Base-by-base conservation (phyloP, 2,113 vertebrate species). In the Sterna hirundo region DNA sequence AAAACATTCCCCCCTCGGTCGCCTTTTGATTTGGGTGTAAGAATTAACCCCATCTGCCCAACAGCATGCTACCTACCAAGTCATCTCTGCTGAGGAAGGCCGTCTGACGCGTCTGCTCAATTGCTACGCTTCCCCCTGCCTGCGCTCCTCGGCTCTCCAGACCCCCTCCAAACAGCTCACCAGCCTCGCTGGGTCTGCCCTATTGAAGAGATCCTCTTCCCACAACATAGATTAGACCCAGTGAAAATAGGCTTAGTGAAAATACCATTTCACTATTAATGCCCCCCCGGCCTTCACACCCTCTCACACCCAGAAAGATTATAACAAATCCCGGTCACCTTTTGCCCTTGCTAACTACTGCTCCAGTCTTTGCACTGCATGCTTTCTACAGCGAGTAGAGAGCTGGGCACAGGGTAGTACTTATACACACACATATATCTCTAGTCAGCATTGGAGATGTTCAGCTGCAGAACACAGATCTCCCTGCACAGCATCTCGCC, bases 11-110 rank as follows among this genome's bases (percentile, higher is more conserved):
- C 94, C 97, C 93, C 96, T 95, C 86, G 5, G 93, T 97, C 40
- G 93, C 93, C 96, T 97, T 97, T 96, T 97, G 94, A 97, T 97
- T 97, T 97, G 95, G 97, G 96, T 95, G 96, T 97, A 97, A 96
- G 94, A 95, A 95, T 97, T 97, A 97, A 97, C 96, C 96, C 97
- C 93, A 96, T 97, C 95, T 97, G 96, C 89, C 94, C 96, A 97
- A 92, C 93, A 91, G 93, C 91, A 93, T 1, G 2, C 94, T 94
- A 97, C 96, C 93, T 90, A 95, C 94, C 89, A 95, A 97, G 95
- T 90, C 91, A 94, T 94, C 46, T 97, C 89, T 94, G 85, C 87
- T 74, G 87, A 93, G 90, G 87, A 96, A 88, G 95, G 60, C 89
- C 4, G 2, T 83, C 85, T 96, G 90, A 96, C 11, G 4, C 83